Evolutionary conservation across 2,888 invertebrate genomes (phyloP), one percentile per base, ranked within the genome.

Genomic region (Autographa pulchrina): DNA sequence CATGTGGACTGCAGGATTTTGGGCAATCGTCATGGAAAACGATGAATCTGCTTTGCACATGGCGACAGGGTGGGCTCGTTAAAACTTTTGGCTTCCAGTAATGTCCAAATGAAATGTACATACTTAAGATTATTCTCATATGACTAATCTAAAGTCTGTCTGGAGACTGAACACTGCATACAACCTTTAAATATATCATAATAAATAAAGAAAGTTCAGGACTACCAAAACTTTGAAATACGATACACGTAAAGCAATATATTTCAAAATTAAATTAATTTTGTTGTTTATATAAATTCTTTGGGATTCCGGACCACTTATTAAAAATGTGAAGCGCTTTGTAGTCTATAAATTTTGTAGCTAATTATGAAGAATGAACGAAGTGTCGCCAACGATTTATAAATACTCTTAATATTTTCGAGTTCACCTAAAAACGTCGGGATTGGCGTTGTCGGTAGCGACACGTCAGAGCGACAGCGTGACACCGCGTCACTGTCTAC

Each of bases 1-100:
- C 95, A 95, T 92, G 89, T 95, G 95, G 90, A 88, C 85, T 87
- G 91, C 92, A 92, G 92, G 86, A 90, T 94, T 95, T 95, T 94
- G 89, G 94, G 91, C 90, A 93, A 91, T 88, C 84, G 86, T 80
- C 77, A 82, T 85, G 84, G 82, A 84, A 86, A 79, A 75, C 67
- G 71, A 80, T 84, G 90, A 93, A 93, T 94, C 93, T 95, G 95
- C 84, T 84, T 86, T 92, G 93, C 95, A 95, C 92, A 94, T 95
- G 95, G 91, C 72, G 82, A 75, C 83, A 84, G 66, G 58, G 74
- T 72, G 90, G 92, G 91, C 82, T 84, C 78, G 85, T 89, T 92
- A 91, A 91, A 93, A 92, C 90, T 84, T 86, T 84, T 71, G 85
- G 85, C 86, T 92, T 93, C 93, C 92, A 93, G 89, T 92, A 93